Percentiles rank a stretch among this genome's conserved stretches.
phyloP scores from a whole-genome alignment of 1,140 invertebrate species.

The Solenopsis invicta region DNA sequence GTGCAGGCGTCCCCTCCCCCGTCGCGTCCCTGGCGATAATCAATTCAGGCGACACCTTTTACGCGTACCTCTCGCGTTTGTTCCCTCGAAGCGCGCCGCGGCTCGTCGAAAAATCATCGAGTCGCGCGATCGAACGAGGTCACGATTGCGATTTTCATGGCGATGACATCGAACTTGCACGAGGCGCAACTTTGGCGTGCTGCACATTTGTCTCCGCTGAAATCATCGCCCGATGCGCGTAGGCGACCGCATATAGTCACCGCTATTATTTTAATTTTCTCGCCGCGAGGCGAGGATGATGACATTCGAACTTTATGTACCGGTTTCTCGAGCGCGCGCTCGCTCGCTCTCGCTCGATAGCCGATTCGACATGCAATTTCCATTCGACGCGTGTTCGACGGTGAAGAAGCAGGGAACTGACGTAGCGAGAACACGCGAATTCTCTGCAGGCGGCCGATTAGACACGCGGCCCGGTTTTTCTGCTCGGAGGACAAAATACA shows the following conservation, averaged over 20 bases:
- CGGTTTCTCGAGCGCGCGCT: background rate
- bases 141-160: slow-evolving; percentile 35
- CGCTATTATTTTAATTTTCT: slow-evolving; percentile 15
- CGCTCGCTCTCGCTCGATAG: too few species aligned
- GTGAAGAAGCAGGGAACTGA: background rate
- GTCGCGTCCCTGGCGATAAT: background rate
- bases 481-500: background rate
- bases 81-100: background rate
- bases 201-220: slow-evolving; percentile 38
- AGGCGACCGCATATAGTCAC: background rate
- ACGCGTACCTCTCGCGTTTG: background rate
- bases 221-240: slow-evolving; percentile 53
- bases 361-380: slow-evolving; percentile 1
- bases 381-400: background rate
- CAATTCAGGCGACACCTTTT: slow-evolving; percentile 4
- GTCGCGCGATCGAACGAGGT: background rate
- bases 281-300: background rate
- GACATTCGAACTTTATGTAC: background rate
- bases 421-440: background rate
- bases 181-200: background rate
- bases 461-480: background rate
- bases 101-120: background rate
- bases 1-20: background rate
- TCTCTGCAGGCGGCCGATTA: background rate
- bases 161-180: background rate